Base-by-base conservation (phyloP, 2,888 invertebrate genomes). In the Aleiodes alternator region DNA sequence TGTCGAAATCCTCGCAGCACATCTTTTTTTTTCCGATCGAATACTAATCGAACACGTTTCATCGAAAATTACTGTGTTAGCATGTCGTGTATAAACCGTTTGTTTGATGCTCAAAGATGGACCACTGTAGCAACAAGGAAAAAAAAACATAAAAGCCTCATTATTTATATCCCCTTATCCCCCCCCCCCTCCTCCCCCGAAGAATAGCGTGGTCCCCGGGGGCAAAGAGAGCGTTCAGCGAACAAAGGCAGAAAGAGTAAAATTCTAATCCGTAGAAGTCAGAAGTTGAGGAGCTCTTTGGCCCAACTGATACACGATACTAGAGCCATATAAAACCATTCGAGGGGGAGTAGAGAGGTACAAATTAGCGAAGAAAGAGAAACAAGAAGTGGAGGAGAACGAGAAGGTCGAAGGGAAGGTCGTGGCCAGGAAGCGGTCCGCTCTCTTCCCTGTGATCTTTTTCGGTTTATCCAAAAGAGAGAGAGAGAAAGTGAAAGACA, bases 381-480 rank as follows among this genome's bases (percentile, higher is more conserved):
- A 57, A 16, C 12, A 29, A 43, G 43, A 53, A 43, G 59, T 11
- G 7, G 68, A 48, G 53, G 61, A 61, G 73, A 76, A 69, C 71
- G 76, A 64, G 76, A 80, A 80, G 80, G 81, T 80, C 80, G 80
- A 77, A 73, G 77, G 79, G 80, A 81, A 81, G 81, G 81, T 80
- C 80, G 79, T 76, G 80, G 82, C 79, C 81, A 85, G 85, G 84
- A 86, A 86, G 84, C 85, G 84, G 83, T 80, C 76, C 72, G 77
- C 78, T 76, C 78, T 76, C 75, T 81, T 84, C 84, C 82, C 81
- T 86, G 83, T 85, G 83, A 86, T 86, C 86, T 85, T 85, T 72
- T 43, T 43, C 43, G 80, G 56, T 38, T 43, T 8, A 29, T 11
- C 29, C 34, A 34, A 6, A 34, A 6, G 4, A 34, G 34, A 34